These are phyloP conservation scores for Aurelia aurita complex sp. Pacific DNA, from an alignment of 30 jellyfish, hydroid and myxozoan genomes.

Conservation along the genomic window DNA sequence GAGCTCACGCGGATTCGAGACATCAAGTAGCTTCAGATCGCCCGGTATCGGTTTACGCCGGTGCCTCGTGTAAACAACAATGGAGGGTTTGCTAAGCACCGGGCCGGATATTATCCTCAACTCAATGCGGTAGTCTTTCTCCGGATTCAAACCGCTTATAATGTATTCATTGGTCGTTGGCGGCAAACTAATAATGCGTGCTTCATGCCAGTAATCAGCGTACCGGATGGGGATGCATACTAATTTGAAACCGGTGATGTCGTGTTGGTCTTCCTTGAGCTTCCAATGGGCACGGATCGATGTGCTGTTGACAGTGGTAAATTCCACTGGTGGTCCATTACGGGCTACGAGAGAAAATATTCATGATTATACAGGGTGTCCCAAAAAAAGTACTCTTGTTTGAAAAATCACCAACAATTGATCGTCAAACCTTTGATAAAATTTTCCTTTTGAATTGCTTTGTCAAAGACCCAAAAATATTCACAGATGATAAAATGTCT, in stretches of 20 bases:
- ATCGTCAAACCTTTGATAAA: no score
- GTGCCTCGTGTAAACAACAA: slow-evolving; percentile 23
- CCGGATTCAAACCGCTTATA: slow-evolving; percentile 23
- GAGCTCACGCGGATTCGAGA: slow-evolving; percentile 54
- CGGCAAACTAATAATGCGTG: slow-evolving; percentile 15
- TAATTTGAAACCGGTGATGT: slow-evolving; percentile 60
- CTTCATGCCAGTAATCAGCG: slow-evolving; percentile 68
- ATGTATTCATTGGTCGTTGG: slow-evolving; percentile 13
- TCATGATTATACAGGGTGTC: no score
- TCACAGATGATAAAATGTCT: no score
- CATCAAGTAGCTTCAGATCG: slow-evolving; percentile 24
- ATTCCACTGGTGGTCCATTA: slow-evolving; percentile 44
- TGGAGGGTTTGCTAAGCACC: slow-evolving; percentile 43
- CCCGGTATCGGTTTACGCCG: slow-evolving; percentile 19
- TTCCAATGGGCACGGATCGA: slow-evolving; percentile 30
- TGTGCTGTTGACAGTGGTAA: slow-evolving; percentile 28
- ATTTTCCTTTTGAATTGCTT: no score
- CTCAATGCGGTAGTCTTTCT: slow-evolving; percentile 63
- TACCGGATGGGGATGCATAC: slow-evolving; percentile 24
- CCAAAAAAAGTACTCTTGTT: no score
- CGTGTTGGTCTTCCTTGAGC: background rate
- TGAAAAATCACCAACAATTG: no score
- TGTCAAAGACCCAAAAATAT: no score
- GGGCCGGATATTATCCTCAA: slow-evolving; percentile 49
- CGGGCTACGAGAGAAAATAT: slow-evolving; percentile 8